Evolutionary conservation across 2,113 vertebrate species (phyloP).

Genomic region (Hydropotes inermis): DNA sequence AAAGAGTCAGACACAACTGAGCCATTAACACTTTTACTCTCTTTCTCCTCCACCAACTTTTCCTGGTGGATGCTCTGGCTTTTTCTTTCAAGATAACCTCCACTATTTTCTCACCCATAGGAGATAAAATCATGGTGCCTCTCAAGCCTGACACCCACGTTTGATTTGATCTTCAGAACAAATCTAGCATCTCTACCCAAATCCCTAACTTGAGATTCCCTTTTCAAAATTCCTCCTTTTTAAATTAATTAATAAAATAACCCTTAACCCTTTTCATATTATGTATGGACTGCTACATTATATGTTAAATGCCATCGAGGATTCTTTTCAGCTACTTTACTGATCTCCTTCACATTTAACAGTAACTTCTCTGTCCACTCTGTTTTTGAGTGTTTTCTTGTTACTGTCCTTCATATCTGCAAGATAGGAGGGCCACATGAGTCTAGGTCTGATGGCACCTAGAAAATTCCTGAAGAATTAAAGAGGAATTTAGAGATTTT

Average conservation of each 20-base stretch:
- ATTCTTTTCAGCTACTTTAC: neutral
- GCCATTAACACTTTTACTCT: neutral
- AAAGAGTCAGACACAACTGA: neutral
- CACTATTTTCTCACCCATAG: neutral
- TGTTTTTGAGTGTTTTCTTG: neutral
- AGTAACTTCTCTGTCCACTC: neutral
- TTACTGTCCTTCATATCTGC: neutral
- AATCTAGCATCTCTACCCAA: neutral
- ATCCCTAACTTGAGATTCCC: neutral
- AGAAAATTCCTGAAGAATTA: neutral
- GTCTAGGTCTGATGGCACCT: neutral
- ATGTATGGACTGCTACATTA: neutral
- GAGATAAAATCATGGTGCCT: neutral
- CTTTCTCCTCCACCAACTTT: neutral
- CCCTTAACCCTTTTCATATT: neutral
- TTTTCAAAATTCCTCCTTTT: neutral
- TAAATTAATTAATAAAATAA: neutral
- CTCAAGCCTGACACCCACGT: neutral
- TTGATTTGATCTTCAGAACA: neutral
- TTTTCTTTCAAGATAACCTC: neutral
- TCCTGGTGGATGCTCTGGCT: rapidly evolving
- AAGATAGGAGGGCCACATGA: neutral
- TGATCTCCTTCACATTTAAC: neutral
- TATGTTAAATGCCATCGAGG: rapidly evolving
- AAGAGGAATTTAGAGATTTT: neutral